Conservation (phyloP, 2,113 vertebrate genomes). For the Megaptera novaeangliae region DNA sequence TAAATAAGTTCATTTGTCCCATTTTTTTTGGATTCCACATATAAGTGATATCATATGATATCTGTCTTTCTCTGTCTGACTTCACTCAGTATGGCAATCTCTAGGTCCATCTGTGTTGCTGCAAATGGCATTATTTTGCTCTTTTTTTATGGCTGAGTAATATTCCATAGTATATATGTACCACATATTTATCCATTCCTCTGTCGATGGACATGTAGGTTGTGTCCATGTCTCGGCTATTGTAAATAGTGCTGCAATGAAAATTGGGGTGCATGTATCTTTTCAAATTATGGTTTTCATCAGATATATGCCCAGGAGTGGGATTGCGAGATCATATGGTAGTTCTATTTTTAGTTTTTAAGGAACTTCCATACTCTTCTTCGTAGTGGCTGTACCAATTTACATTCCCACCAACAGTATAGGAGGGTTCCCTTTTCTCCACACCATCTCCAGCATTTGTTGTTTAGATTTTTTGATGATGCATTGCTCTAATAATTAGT, state of each 20-base stretch:
- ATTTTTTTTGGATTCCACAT: not conserved
- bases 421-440: not conserved
- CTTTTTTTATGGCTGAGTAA: too few species aligned
- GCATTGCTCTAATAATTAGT: not conserved
- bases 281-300: not conserved
- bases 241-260: not conserved
- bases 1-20: not conserved
- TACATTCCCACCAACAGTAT: not conserved
- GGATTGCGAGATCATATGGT: not conserved
- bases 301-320: not conserved
- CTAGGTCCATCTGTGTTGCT: too few species aligned
- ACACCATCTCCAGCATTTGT: not conserved
- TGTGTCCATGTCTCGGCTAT: not conserved
- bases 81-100: not conserved
- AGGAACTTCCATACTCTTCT: not conserved
- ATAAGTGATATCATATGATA: not conserved
- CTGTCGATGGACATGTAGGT: not conserved
- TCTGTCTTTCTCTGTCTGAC: not conserved
- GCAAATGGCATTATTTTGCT: too few species aligned
- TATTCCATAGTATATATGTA: too few species aligned
- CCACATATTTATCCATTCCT: not conserved
- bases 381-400: not conserved
- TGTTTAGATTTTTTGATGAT: not conserved
- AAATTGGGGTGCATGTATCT: not conserved
- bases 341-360: not conserved